Evolutionary conservation across 2,888 invertebrate species (phyloP), one percentile per base, ranked within the genome.

Genomic region (Chydorus sphaericus): DNA sequence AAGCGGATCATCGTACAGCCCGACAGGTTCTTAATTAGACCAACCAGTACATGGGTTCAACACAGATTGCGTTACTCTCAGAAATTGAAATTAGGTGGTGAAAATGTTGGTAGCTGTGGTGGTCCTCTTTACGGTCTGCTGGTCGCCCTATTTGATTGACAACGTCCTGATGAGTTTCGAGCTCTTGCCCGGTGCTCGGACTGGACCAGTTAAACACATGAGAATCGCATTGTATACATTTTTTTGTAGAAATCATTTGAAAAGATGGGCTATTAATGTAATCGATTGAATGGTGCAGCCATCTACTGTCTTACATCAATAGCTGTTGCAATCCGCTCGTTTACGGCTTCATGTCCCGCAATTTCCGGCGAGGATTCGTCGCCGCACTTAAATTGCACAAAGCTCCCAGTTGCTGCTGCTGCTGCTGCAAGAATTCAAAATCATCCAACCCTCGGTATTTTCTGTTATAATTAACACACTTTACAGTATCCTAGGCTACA

Each of bases 331-430:
- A 83, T 68, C 83, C 83, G 4, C 75, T 83, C 38, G 76, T 83
- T 30, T 83, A 83, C 66, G 82, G 81, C 28, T 83, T 83, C 68
- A 81, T 83, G 79, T 82, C 82, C 44, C 77, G 77, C 64, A 80
- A 78, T 68, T 82, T 82, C 67, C 70, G 82, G 76, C 76, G 90
- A 70, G 89, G 89, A 64, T 76, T 86, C 59, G 89, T 89, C 72
- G 87, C 88, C 67, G 93, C 93, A 80, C 89, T 92, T n/a, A n/a
- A n/a, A n/a, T n/a, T n/a, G n/a, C n/a, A n/a, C n/a, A n/a, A n/a
- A n/a, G n/a, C n/a, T n/a, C n/a, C n/a, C n/a, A n/a, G n/a, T n/a
- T n/a, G n/a, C n/a, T n/a, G n/a, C n/a, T n/a, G n/a, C n/a, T n/a
- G n/a, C n/a, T n/a, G n/a, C n/a, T n/a, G n/a, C n/a, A n/a, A n/a